phyloP scores from a whole-genome alignment of 2,888 invertebrate species.

The Tillus elongatus region DNA sequence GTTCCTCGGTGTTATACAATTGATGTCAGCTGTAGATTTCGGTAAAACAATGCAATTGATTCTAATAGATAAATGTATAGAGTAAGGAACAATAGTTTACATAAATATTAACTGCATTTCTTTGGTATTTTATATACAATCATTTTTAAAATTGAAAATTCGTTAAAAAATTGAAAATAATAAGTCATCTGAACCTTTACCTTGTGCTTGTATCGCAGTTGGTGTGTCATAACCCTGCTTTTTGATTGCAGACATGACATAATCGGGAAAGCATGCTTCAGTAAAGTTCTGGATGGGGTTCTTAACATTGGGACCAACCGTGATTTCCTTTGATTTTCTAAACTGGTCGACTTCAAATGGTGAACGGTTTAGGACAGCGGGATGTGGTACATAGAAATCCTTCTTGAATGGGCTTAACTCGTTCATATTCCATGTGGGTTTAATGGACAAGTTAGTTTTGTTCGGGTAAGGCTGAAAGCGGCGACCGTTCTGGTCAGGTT shows the following conservation, averaged over 20 bases:
- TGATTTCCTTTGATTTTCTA: slow-evolving; percentile 69
- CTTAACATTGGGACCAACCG: slow-evolving; percentile 66
- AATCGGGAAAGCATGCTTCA: slow-evolving; percentile 68
- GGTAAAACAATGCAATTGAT: too few relatives aligned
- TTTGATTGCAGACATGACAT: slow-evolving; percentile 60
- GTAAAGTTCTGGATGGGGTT: slow-evolving; percentile 67
- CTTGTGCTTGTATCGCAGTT: slow-evolving; percentile 76
- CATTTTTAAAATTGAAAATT: too few relatives aligned
- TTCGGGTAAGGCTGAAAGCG: background rate
- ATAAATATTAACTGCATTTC: too few relatives aligned
- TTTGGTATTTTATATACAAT: too few relatives aligned
- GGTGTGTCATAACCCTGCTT: slow-evolving; percentile 67
- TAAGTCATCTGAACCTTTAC: too few relatives aligned
- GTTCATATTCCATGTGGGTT: slow-evolving; percentile 57
- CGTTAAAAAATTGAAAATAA: too few relatives aligned
- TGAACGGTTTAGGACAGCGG: slow-evolving; percentile 51
- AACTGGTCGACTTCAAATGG: slow-evolving; percentile 61
- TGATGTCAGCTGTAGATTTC: too few relatives aligned
- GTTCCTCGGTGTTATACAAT: too few relatives aligned
- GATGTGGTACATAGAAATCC: slow-evolving; percentile 68
- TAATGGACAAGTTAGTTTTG: background rate
- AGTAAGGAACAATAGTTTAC: too few relatives aligned
- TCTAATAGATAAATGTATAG: too few relatives aligned
- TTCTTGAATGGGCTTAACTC: slow-evolving; percentile 69
- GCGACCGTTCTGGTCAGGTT: background rate